Conservation (phyloP, 2,113 vertebrate genomes). For the Indicator indicator region DNA sequence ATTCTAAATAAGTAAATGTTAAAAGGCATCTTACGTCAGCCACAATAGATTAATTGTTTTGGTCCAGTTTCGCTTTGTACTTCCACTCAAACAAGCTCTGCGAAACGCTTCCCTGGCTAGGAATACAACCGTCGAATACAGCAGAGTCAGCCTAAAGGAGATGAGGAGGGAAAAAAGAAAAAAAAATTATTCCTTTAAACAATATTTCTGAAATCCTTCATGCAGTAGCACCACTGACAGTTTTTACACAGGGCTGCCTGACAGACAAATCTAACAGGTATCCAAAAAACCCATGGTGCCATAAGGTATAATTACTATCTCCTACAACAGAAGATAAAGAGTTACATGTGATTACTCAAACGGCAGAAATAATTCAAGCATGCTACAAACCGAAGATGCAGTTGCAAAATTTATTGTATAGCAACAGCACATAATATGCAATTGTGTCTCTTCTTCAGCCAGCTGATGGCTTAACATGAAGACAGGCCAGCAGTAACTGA, state of each 20-base stretch:
- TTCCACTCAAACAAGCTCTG: slow-evolving; percentile 91
- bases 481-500: background rate
- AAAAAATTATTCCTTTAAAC: background rate
- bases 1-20: background rate
- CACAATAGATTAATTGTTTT: slow-evolving; percentile 92
- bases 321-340: fast-evolving
- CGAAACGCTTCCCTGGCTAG: slow-evolving; percentile 95
- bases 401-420: fast-evolving
- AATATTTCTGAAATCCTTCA: background rate
- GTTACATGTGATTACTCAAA: fast-evolving
- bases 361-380: background rate
- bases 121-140: slow-evolving; percentile 93
- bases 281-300: fast-evolving
- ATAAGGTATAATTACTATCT: fast-evolving
- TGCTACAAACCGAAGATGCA: fast-evolving
- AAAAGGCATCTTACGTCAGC: slow-evolving; percentile 86
- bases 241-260: background rate
- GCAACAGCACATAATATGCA: fast-evolving
- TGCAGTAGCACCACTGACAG: too few relatives aligned
- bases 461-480: background rate
- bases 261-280: background rate
- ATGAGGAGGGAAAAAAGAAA: too few relatives aligned
- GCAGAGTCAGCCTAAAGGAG: slow-evolving; percentile 84
- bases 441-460: background rate
- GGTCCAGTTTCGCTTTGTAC: slow-evolving; percentile 85